phyloP scores from a whole-genome alignment of 2,113 vertebrate genomes.

The Emydocephalus ijimae region DNA sequence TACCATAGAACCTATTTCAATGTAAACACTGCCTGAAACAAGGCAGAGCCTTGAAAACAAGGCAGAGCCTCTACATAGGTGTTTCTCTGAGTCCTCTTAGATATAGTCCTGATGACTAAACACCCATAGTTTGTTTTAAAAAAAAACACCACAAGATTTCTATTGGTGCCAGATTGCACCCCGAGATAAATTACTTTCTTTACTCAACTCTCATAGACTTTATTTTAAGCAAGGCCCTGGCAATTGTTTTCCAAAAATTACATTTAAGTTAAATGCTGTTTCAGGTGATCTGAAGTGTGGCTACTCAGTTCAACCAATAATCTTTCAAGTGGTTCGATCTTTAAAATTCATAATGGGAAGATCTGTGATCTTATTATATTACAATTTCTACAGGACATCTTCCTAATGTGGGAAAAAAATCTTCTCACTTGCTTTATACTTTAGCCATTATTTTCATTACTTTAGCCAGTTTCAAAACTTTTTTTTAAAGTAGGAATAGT shows the following conservation, averaged over 20 bases:
- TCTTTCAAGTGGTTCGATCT: neutral
- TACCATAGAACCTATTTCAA: neutral
- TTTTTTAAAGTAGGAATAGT: neutral
- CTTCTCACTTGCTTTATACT: neutral
- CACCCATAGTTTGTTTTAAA: neutral
- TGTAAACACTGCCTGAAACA: neutral
- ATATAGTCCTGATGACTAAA: neutral
- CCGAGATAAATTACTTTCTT: neutral
- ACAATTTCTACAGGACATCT: neutral
- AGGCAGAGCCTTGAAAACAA: neutral
- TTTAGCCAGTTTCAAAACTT: neutral
- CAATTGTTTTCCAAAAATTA: neutral
- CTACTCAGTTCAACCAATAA: neutral
- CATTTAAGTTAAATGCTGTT: neutral
- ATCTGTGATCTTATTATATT: neutral
- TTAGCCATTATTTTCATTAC: neutral
- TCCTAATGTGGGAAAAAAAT: neutral
- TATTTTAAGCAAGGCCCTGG: neutral
- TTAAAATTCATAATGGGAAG: neutral
- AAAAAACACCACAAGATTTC: neutral
- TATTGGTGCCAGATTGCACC: neutral
- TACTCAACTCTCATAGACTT: neutral
- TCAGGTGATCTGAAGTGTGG: neutral
- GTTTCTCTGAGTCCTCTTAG: neutral
- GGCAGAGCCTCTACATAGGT: neutral